Base-by-base conservation (phyloP, 1,140 invertebrate genomes). In the Aleiodes sp. region DNA sequence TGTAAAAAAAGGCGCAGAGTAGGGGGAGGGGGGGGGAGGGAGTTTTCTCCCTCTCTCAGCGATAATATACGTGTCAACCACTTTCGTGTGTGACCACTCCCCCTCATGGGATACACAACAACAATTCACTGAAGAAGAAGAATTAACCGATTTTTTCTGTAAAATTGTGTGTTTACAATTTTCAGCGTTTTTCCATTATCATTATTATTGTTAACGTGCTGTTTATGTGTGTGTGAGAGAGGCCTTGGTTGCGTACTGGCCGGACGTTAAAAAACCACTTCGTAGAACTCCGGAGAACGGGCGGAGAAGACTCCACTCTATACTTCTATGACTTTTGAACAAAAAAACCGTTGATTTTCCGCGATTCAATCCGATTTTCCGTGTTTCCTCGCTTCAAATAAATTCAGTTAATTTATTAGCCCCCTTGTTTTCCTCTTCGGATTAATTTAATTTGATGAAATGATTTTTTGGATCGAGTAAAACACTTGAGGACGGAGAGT, bases 211-310 rank as follows among this genome's bases (percentile, higher is more conserved):
- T n/a, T n/a, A n/a, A n/a, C n/a, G n/a, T n/a, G n/a, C n/a, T n/a
- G n/a, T n/a, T n/a, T n/a, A n/a, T n/a, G n/a, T n/a, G n/a, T n/a
- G n/a, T n/a, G n/a, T n/a, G n/a, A n/a, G n/a, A n/a, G 39, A 16
- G 7, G 4, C 19, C 39, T 43, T 43, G 39, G n/a, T n/a, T 14
- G 39, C 31, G 46, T 59, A 35, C 43, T 35, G 29, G 62, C 39
- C 39, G 39, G 39, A 43, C 35, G 41, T 63, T 43, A 21, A 28
- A 28, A 21, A 72, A 59, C 33, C 71, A 64, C 71, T 72, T 70
- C 63, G 67, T 39, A 46, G 71, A 72, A 72, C 62, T 72, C 66
- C 43, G 14, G 65, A 33, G 63, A 66, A 61, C 12, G 39, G 43
- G 57, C 33, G 24, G 43, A 57, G 65, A 43, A 39, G 63, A 7